Base-by-base conservation (phyloP, 2,888 invertebrate species). In the Andrena dorsata region DNA sequence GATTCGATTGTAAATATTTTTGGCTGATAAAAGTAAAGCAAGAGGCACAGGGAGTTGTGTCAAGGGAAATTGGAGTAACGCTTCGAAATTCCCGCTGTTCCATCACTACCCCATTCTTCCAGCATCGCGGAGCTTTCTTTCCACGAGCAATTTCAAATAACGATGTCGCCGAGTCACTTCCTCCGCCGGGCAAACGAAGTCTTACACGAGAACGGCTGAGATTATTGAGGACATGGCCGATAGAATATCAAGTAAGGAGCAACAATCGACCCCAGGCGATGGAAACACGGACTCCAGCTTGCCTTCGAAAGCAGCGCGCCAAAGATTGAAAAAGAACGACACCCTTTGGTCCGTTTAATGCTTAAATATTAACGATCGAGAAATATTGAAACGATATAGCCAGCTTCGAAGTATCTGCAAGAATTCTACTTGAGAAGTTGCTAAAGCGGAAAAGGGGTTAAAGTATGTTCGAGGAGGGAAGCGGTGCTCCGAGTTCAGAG, bases 211-310 rank as follows among this genome's bases (percentile, higher is more conserved):
- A 61, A 61, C 47, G 47, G 47, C 47, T 51, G 41, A 56, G 79
- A 79, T 80, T 72, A 79, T 71, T 72, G 72, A 26, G 3, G 1
- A 2, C 8, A 61, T 35, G 68, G 47, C 56, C 20, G 51, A 6
- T 5, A 30, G 75, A 82, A 80, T 80, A 75, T 66, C 63, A 80
- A 82, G 35, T 28, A 51, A 49, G 70, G 16, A 41, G 61, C 63
- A 61, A 49, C 64, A 58, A 70, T 64, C 63, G 53, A 20, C 0
- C 65, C 2, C 16, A 23, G 4, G 51, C 53, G 3, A 32, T 28
- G 68, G 53, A 53, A 68, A 69, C 76, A 68, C 64, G 68, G 47
- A n/a, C 2, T 30, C 41, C 41, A 5, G 41, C 5, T 41, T 41
- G 47, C 51, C 20, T 53, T 65, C 2, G 41, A 20, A 41, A 10